Conservation (phyloP, 2,797 vertebrate genomes). For the Urocyon cinereoargenteus region DNA sequence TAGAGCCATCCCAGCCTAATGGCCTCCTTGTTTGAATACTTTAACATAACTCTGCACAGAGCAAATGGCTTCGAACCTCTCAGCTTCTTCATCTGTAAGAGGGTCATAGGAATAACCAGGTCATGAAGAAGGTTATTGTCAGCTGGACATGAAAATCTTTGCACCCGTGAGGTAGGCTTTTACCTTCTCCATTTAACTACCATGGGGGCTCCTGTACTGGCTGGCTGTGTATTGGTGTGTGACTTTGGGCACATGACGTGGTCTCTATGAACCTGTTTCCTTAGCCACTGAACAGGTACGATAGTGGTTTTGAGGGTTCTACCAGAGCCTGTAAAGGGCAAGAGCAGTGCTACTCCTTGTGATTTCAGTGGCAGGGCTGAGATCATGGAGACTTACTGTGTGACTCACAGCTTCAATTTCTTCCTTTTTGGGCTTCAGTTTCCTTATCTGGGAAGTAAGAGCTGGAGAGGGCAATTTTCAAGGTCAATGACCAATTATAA, state of each 20-base stretch:
- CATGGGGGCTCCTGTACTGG: accelerated
- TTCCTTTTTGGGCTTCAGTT: background rate
- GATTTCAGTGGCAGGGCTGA: background rate
- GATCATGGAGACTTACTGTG: background rate
- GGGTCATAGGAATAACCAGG: background rate
- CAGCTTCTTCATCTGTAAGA: background rate
- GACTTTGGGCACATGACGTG: background rate
- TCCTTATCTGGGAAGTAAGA: background rate
- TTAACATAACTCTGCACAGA: background rate
- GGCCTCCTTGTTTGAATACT: background rate
- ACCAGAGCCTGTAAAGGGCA: background rate
- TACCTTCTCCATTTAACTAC: background rate
- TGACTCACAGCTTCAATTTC: background rate
- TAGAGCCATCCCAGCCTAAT: background rate
- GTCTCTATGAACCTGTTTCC: background rate
- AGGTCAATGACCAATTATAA: background rate
- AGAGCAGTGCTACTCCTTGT: background rate
- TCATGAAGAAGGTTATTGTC: background rate
- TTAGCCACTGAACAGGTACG: background rate
- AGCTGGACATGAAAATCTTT: accelerated
- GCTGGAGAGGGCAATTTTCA: background rate
- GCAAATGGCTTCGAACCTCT: background rate
- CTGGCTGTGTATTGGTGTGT: background rate
- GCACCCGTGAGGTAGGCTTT: accelerated
- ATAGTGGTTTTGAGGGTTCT: background rate